A percentile compares a stretch with the other conserved stretches of the same genome.
phyloP scores from a whole-genome alignment of 2,888 invertebrate genomes.

The Pilophorus perplexus region DNA sequence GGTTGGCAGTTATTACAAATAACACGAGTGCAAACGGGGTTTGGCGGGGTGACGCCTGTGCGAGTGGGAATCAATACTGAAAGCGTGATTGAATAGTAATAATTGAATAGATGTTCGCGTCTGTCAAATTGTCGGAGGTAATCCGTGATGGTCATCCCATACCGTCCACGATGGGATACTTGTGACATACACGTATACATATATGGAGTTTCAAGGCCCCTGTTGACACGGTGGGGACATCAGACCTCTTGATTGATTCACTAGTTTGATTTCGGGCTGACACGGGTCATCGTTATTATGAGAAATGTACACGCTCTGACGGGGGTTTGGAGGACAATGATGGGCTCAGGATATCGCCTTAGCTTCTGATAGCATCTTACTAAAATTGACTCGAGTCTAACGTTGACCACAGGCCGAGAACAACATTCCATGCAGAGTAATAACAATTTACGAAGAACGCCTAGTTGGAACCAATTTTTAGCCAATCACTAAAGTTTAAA shows the following conservation, averaged over 20 bases:
- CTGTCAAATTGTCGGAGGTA: constrained; percentile 39
- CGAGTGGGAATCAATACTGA: constrained; percentile 35
- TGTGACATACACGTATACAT: constrained; percentile 29
- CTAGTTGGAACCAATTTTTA: too few species aligned
- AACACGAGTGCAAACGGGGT: too few species aligned
- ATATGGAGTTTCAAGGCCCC: constrained; percentile 9
- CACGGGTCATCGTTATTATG: constrained; percentile 23
- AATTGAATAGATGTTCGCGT: constrained; percentile 39
- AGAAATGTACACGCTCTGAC: too few species aligned
- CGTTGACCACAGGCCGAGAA: too few species aligned
- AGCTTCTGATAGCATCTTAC: too few species aligned
- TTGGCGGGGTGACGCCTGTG: neutral
- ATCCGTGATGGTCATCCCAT: constrained; percentile 17
- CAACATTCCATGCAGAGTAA: too few species aligned
- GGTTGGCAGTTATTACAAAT: too few species aligned
- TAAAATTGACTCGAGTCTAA: too few species aligned
- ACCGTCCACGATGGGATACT: neutral
- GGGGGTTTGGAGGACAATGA: too few species aligned
- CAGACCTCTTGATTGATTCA: constrained; percentile 33
- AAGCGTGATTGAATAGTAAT: constrained; percentile 40
- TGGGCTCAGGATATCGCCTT: too few species aligned
- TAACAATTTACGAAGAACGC: too few species aligned
- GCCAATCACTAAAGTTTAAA: too few species aligned
- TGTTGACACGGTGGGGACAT: constrained; percentile 20
- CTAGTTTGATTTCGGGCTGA: constrained; percentile 6